Evolutionary conservation across 2,888 invertebrate species (phyloP).

Genomic region (Brassicogethes aeneus): DNA sequence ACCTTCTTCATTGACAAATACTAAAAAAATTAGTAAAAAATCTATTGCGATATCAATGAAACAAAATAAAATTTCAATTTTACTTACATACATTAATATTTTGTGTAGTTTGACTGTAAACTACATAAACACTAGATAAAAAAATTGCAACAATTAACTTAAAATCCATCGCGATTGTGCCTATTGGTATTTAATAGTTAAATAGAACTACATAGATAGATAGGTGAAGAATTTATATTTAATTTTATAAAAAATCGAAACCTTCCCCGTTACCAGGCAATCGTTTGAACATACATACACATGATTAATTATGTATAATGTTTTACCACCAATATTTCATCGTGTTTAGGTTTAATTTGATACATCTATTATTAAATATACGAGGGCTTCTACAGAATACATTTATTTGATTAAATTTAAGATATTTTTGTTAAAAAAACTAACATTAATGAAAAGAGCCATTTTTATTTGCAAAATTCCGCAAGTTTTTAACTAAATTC

Average conservation of each 20-base stretch:
- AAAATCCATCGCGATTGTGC: not conserved
- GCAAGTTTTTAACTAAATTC: no score
- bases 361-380: no score
- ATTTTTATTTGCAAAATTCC: no score
- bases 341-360: not conserved
- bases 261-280: not conserved
- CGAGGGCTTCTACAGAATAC: no score
- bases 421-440: no score
- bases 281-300: not conserved
- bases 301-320: not conserved
- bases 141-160: no score
- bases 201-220: no score
- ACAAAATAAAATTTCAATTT: no score
- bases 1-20: conserved; percentile 66
- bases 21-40: conserved; percentile 51
- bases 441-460: no score
- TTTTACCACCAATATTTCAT: not conserved
- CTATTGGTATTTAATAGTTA: no score
- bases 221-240: not conserved
- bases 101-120: conserved; percentile 53
- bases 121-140: not conserved
- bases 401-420: no score
- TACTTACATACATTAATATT: conserved; percentile 66
- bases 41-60: not conserved
- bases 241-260: not conserved